Percentiles rank a stretch among this genome's conserved stretches.
Evolutionary conservation across 2,888 invertebrate genomes (phyloP).

Genomic region (Clusia tigrina): DNA sequence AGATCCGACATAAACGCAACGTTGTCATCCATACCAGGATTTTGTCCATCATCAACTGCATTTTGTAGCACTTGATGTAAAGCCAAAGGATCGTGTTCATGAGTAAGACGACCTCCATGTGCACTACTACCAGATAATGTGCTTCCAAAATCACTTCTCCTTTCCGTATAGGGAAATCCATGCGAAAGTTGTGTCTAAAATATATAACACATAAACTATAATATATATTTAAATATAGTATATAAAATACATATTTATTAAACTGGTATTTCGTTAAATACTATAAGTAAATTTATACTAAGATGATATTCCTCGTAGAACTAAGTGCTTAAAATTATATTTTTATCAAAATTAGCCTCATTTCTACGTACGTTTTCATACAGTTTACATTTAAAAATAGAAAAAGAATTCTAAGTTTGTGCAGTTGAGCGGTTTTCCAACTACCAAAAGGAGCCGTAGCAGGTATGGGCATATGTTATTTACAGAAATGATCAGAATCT

Average conservation of each 20-base stretch:
- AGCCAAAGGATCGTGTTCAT: conserved; percentile 77
- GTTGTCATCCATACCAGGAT: conserved; percentile 85
- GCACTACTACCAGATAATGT: conserved; percentile 69
- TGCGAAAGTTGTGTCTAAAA: conserved; percentile 68
- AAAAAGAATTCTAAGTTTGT: no score
- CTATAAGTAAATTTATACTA: conserved; percentile 35
- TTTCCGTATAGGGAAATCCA: conserved; percentile 70
- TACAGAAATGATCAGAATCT: no score
- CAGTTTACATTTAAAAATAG: no score
- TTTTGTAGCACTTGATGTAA: conserved; percentile 84
- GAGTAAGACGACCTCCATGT: conserved; percentile 64
- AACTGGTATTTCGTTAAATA: conserved; percentile 9
- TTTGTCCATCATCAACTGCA: conserved; percentile 71
- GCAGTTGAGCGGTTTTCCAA: no score
- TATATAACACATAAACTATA: no score
- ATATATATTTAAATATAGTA: background rate
- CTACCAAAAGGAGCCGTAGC: no score
- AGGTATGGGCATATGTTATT: no score
- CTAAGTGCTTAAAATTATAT: no score
- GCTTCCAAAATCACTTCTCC: conserved; percentile 68
- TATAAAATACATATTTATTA: background rate
- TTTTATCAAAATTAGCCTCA: no score
- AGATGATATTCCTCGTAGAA: no score
- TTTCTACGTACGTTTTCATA: no score
- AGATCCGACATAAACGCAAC: conserved; percentile 89